Conservation (phyloP, 2,113 vertebrate species). For the Dasypus novemcinctus region DNA sequence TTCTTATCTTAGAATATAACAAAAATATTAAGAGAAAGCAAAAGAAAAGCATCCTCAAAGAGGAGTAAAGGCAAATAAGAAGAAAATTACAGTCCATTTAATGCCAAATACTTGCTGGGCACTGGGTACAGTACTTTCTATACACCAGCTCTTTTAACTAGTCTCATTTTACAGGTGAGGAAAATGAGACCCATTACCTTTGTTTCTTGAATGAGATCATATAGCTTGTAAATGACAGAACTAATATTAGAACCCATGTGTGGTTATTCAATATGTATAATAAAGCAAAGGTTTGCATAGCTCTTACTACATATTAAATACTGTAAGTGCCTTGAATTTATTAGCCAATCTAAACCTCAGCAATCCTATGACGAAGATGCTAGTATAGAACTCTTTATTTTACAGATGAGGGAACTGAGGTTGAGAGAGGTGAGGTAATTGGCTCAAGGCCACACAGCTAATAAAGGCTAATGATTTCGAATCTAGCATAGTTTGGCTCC, state of each 20-base stretch:
- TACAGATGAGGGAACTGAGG: background rate
- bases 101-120: background rate
- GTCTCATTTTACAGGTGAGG: background rate
- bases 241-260: background rate
- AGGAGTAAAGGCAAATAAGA: background rate
- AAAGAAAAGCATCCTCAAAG: background rate
- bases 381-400: background rate
- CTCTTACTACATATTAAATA: background rate
- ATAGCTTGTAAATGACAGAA: background rate
- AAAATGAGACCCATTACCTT: background rate
- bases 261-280: background rate
- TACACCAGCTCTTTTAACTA: background rate
- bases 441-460: background rate
- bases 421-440: background rate
- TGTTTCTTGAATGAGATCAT: background rate
- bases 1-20: background rate
- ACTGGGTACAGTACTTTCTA: background rate
- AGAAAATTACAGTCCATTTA: background rate
- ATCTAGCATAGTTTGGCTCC: background rate
- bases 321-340: background rate
- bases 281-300: background rate
- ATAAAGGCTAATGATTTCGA: background rate
- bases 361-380: background rate
- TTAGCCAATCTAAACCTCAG: background rate
- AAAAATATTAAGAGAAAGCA: background rate